Evolutionary conservation across 2,888 invertebrate species (phyloP).

Genomic region (Diarsia mendica): DNA sequence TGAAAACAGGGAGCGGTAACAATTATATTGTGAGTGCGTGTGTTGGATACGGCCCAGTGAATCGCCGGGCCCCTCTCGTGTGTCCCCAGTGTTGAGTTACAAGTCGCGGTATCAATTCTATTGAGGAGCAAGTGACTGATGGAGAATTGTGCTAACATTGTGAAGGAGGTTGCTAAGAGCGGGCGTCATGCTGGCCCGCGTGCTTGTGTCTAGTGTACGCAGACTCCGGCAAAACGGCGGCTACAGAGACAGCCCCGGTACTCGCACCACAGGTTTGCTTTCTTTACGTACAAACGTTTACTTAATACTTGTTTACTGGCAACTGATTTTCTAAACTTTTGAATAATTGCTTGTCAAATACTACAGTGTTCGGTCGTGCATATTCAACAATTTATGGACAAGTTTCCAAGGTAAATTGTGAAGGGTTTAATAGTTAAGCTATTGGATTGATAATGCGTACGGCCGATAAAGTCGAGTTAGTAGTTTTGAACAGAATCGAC

Average conservation of each 20-base stretch:
- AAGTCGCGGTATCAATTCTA: constrained; percentile 73
- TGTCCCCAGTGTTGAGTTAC: constrained; percentile 82
- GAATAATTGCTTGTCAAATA: constrained; percentile 63
- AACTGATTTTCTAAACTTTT: constrained; percentile 63
- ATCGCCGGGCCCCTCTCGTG: constrained; percentile 74
- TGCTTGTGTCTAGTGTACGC: constrained; percentile 81
- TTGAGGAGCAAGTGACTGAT: constrained; percentile 82
- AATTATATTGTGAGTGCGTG: constrained; percentile 82
- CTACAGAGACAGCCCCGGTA: constrained; percentile 80
- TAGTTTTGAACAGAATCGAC: constrained; percentile 41
- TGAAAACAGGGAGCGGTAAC: constrained; percentile 81
- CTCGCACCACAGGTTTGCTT: constrained; percentile 85
- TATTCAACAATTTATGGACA: constrained; percentile 72
- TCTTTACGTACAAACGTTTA: constrained; percentile 58
- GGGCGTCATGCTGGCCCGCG: constrained; percentile 85
- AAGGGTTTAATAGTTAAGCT: constrained; percentile 75
- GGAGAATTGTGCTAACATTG: constrained; percentile 82
- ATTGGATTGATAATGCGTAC: constrained; percentile 69
- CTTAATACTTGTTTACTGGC: constrained; percentile 55
- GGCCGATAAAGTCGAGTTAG: constrained; percentile 52
- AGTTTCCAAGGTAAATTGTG: constrained; percentile 83
- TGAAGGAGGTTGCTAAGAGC: constrained; percentile 74
- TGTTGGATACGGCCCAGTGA: constrained; percentile 85
- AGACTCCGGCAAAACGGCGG: constrained; percentile 86
- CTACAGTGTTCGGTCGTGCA: constrained; percentile 57